Evolutionary conservation across 35 echinoderm and acorn worm genomes (phyloP).

Genomic region (Anneissia japonica): DNA sequence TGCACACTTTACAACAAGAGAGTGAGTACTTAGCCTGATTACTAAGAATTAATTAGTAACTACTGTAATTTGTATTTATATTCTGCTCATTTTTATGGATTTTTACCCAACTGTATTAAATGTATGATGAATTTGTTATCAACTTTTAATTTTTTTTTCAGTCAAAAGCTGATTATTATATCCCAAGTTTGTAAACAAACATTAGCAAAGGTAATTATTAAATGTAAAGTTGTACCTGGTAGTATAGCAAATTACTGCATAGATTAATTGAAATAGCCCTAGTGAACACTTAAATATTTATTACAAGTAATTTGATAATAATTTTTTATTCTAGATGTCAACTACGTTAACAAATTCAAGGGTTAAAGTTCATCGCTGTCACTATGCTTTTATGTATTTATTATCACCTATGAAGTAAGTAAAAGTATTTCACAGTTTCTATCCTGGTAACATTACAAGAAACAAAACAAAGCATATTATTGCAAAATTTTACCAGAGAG

Average conservation of each 20-base stretch:
- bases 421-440: not conserved
- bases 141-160: conserved; percentile 51
- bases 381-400: conserved; percentile 80
- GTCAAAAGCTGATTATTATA: conserved; percentile 61
- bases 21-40: not conserved
- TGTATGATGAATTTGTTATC: too few species aligned
- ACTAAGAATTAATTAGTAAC: not conserved
- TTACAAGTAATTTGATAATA: too few species aligned
- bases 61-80: too few species aligned
- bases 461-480: too few species aligned
- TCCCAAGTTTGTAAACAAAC: conserved; percentile 95
- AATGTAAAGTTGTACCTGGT: too few species aligned
- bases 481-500: too few species aligned
- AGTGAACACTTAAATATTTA: too few species aligned
- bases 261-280: too few species aligned
- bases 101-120: too few species aligned
- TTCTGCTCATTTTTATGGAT: too few species aligned
- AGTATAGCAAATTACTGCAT: too few species aligned
- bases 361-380: conserved; percentile 86
- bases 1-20: conserved; percentile 15
- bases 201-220: conserved; percentile 81
- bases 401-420: conserved; percentile 86
- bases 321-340: conserved; percentile 54
- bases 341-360: conserved; percentile 56
- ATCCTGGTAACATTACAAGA: too few species aligned